Conservation (phyloP, 2,113 vertebrate species). For the Pseudolaguvia tuberculata region DNA sequence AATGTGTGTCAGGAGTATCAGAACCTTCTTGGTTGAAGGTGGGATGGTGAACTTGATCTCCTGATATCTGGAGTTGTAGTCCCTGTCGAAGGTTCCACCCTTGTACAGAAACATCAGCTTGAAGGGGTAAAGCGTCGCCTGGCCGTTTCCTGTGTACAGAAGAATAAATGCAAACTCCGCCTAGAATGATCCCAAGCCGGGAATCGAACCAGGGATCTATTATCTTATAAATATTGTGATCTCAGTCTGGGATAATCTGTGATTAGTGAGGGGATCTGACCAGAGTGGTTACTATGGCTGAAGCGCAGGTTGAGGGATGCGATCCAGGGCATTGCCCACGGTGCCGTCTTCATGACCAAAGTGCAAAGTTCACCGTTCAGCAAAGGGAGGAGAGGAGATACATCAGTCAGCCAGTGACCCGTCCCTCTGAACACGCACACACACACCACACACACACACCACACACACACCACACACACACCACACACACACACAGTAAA, state of each 20-base stretch:
- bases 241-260: too few species aligned
- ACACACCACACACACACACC: too few species aligned
- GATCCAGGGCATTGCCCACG: constrained; percentile 74
- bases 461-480: too few species aligned
- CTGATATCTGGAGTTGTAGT: constrained; percentile 67
- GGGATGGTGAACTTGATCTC: constrained; percentile 64
- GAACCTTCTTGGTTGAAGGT: constrained; percentile 63
- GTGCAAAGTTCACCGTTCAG: constrained; percentile 61
- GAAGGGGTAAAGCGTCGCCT: constrained; percentile 56
- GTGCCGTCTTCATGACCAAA: constrained; percentile 70
- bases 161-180: not conserved
- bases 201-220: too few species aligned
- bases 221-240: too few species aligned
- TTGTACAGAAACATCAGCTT: constrained; percentile 58
- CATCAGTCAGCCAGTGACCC: constrained; percentile 71
- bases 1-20: too few species aligned
- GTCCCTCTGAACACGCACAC: constrained; percentile 58
- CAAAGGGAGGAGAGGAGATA: constrained; percentile 68
- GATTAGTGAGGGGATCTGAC: constrained; percentile 29
- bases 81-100: constrained; percentile 70
- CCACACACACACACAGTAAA: too few species aligned
- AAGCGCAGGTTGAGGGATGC: constrained; percentile 71
- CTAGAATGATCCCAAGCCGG: too few species aligned
- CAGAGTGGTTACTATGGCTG: constrained; percentile 54
- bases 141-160: constrained; percentile 45